Conservation (phyloP, 2,888 invertebrate species). For the Acronicta aceris region DNA sequence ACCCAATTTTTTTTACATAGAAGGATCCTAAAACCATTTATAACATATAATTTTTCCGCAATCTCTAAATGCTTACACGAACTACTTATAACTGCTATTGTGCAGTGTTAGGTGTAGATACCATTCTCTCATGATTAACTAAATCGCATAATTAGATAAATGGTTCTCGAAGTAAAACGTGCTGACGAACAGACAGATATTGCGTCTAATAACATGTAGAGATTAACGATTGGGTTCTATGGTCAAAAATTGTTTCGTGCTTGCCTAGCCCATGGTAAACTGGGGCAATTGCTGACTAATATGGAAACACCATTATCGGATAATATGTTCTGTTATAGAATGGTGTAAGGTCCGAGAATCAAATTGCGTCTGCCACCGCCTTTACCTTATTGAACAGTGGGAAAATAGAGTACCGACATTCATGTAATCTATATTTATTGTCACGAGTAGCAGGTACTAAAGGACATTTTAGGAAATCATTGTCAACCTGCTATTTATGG, state of each 20-base stretch:
- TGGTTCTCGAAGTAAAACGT: constrained; percentile 35
- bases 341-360: constrained; percentile 76
- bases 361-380: constrained; percentile 71
- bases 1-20: no score
- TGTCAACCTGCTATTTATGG: neutral
- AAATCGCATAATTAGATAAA: constrained; percentile 36
- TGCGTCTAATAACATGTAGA: constrained; percentile 50
- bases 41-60: no score
- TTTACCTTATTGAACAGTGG: constrained; percentile 70
- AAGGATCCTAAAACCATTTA: no score
- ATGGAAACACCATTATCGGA: constrained; percentile 80
- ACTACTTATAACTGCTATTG: neutral
- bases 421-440: constrained; percentile 19
- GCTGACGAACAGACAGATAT: constrained; percentile 39
- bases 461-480: neutral
- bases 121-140: neutral
- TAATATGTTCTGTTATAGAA: constrained; percentile 61
- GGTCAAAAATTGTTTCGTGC: constrained; percentile 78
- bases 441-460: constrained; percentile 3
- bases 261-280: constrained; percentile 75
- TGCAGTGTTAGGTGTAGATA: no score
- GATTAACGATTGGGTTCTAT: constrained; percentile 59
- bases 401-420: constrained; percentile 53
- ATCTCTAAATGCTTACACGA: neutral
- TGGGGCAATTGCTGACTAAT: constrained; percentile 78